phyloP scores from a whole-genome alignment of 23 tunicate species.

The Halocynthia aurantium region DNA sequence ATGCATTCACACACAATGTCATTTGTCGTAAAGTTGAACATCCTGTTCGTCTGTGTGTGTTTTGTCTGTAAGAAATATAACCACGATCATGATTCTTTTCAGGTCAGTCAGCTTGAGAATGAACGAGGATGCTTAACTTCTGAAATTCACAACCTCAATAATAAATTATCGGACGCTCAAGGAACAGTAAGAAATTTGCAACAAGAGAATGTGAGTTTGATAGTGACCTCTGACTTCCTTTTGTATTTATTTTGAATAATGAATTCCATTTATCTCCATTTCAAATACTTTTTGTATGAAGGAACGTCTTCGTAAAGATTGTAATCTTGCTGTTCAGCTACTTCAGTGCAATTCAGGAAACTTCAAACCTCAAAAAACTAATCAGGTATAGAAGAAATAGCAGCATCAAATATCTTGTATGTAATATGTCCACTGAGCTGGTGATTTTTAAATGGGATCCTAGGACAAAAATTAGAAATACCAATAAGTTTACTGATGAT shows the following conservation, averaged over 20 bases:
- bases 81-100: background rate
- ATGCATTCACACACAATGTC: background rate
- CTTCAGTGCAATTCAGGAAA: conserved; percentile 59
- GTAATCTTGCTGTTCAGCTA: conserved; percentile 76
- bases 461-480: too few species aligned
- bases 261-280: background rate
- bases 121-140: conserved; percentile 19
- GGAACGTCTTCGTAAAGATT: conserved; percentile 87
- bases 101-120: conserved; percentile 19
- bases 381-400: too few species aligned
- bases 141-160: conserved; percentile 37
- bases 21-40: background rate
- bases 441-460: too few species aligned
- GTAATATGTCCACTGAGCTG: too few species aligned
- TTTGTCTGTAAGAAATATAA: background rate
- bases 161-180: conserved; percentile 37
- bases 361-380: conserved; percentile 32
- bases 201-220: conserved; percentile 53
- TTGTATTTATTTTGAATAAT: background rate
- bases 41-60: background rate
- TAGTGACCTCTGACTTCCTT: too few species aligned
- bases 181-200: conserved; percentile 32
- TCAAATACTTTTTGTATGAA: conserved; percentile 1
- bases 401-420: too few species aligned
- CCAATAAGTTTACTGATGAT: too few species aligned